Evolutionary conservation across 2,888 invertebrate genomes (phyloP), one percentile per base, ranked within the genome.

Genomic region (Drosophila borborema): DNA sequence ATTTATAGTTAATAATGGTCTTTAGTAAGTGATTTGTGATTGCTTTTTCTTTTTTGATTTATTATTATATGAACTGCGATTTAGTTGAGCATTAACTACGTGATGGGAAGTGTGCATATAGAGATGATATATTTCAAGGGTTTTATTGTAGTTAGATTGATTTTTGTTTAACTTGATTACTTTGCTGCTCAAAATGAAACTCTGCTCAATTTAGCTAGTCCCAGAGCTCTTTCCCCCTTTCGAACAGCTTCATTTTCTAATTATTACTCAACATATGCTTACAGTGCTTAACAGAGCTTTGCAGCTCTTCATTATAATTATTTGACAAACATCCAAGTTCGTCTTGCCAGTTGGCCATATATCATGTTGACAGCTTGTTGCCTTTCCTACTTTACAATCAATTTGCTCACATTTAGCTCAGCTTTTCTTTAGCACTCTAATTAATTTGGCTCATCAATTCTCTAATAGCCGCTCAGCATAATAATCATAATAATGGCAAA

Each of bases 401-500:
- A 72, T 72, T 72, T 72, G 65, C 56, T 31, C 46, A 55, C 53
- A 72, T 46, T 72, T 46, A 8, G n/a, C 14, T 28, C 20, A n/a
- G 41, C 58, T 34, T 43, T 53, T 59, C 31, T 53, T 40, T 51
- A 46, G 43, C 70, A 72, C 73, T 78, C 76, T 51, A 81, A 82
- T 88, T 86, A 77, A 85, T 88, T 53, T 49, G 77, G 72, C 75
- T 66, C 86, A 86, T 85, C 79, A 83, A 81, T 86, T 72, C 74
- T 38, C 67, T 59, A 73, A 77, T 79, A 58, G 72, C 81, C 56
- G 63, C 65, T 67, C 72, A 67, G 64, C 43, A 51, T 60, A 46
- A 72, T 68, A 41, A 82, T 23, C 23, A 4, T 76, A 23, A 12
- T 28, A 28, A 28, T 28, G 28, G 28, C 36, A 77, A 83, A 77